phyloP scores from a whole-genome alignment of 2,113 vertebrate species.

The Etheostoma spectabile region DNA sequence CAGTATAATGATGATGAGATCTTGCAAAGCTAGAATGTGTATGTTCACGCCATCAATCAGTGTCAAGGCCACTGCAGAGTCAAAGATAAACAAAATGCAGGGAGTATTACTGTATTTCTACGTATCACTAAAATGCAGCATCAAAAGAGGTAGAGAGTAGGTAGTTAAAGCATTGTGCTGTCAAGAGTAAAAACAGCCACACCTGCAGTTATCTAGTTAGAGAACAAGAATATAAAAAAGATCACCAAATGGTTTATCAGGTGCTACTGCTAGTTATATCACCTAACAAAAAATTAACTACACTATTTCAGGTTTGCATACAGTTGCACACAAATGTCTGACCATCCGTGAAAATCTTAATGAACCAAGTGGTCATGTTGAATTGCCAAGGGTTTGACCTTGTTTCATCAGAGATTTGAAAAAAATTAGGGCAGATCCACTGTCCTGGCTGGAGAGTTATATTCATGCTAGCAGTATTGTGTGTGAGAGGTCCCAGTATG shows the following conservation, averaged over 20 bases:
- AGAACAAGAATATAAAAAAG: too few species aligned
- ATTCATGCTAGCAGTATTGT: slow-evolving; percentile 58
- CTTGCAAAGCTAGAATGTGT: slow-evolving; percentile 2
- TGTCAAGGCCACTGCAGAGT: slow-evolving; percentile 9
- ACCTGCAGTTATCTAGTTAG: not conserved
- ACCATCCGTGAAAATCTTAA: slow-evolving; percentile 19
- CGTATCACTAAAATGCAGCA: not conserved
- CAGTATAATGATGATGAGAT: not conserved
- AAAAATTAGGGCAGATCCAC: slow-evolving; percentile 55
- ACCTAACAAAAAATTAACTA: too few species aligned
- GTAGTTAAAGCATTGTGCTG: not conserved
- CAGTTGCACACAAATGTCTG: slow-evolving; percentile 7
- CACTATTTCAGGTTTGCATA: not conserved
- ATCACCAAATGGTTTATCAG: too few species aligned
- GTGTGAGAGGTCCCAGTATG: slow-evolving; percentile 37
- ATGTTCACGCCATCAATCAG: slow-evolving; percentile 23
- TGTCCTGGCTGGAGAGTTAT: slow-evolving; percentile 49
- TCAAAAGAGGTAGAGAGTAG: not conserved
- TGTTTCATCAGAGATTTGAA: slow-evolving; percentile 40
- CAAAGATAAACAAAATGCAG: not conserved
- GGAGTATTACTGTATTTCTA: not conserved
- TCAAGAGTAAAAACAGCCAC: not conserved
- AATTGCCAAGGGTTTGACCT: slow-evolving; percentile 32
- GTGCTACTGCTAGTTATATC: too few species aligned
- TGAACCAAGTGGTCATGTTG: slow-evolving; percentile 3